phyloP scores from a whole-genome alignment of 2,797 vertebrate genomes.

The Phrynocephalus guinanensis region DNA sequence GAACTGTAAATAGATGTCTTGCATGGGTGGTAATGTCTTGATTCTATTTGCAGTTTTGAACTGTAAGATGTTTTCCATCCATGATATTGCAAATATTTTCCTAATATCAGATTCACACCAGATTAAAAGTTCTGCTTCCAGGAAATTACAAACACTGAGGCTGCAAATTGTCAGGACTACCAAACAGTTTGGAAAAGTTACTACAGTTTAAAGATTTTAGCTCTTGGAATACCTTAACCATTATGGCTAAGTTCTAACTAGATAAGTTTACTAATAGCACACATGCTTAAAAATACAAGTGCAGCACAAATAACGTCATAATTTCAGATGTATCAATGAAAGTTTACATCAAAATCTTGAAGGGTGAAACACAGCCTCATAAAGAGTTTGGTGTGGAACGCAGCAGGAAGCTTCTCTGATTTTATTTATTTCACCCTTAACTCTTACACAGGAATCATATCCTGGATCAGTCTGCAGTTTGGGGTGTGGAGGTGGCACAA shows the following conservation, averaged over 20 bases:
- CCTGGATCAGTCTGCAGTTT: not conserved
- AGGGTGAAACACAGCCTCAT: not conserved
- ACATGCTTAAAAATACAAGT: not conserved
- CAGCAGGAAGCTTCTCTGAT: not conserved
- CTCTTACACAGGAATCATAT: not conserved
- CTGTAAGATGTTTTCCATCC: conserved; percentile 30
- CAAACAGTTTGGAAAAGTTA: not conserved
- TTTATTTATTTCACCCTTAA: not conserved
- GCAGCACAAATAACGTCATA: not conserved
- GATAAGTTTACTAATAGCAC: not conserved
- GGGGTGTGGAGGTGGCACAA: not conserved
- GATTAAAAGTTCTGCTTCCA: not conserved
- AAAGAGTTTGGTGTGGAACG: not conserved
- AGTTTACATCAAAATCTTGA: not conserved
- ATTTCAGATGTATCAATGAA: not conserved
- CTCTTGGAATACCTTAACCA: not conserved
- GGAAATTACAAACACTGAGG: not conserved
- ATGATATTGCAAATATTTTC: not conserved
- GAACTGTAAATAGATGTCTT: conserved; percentile 25
- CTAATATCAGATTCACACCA: not conserved
- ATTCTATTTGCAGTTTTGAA: conserved; percentile 25
- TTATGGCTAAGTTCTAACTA: not conserved
- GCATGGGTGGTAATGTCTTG: not conserved
- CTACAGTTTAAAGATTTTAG: not conserved
- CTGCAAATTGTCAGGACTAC: not conserved